These are phyloP conservation scores for Aplysina aerophoba DNA, from an alignment of 37 sponge, comb jelly and placozoan genomes.

Conservation along the genomic window DNA sequence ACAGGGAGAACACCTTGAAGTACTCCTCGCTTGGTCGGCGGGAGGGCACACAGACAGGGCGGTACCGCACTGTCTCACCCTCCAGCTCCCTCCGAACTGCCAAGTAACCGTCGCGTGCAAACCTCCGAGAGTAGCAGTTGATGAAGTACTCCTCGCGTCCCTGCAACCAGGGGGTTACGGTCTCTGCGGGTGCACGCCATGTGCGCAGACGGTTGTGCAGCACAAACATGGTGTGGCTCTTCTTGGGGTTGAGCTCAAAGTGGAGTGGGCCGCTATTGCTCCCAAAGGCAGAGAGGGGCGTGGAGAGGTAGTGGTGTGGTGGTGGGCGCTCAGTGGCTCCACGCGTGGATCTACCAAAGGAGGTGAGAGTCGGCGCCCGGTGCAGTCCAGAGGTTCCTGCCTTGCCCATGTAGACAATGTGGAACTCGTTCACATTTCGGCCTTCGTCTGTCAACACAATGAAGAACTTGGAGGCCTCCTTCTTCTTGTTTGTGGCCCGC, in stretches of 20 bases:
- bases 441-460: slow-evolving; percentile 42
- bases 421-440: slow-evolving; percentile 48
- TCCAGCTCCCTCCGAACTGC: slow-evolving; percentile 16
- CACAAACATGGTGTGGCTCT: background rate
- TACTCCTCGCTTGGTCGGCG: background rate
- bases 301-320: slow-evolving; percentile 31
- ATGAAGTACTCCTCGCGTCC: slow-evolving; percentile 47
- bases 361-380: background rate
- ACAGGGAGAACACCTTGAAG: slow-evolving; percentile 41
- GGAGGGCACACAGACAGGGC: slow-evolving; percentile 41
- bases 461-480: slow-evolving; percentile 50
- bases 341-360: background rate
- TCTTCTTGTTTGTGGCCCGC: slow-evolving; percentile 30
- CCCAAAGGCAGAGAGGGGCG: slow-evolving; percentile 32
- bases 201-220: slow-evolving; percentile 26
- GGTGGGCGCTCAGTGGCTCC: background rate
- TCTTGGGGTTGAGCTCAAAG: background rate
- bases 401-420: slow-evolving; percentile 29
- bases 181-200: background rate
- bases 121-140: slow-evolving; percentile 40
- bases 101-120: slow-evolving; percentile 43
- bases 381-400: background rate
- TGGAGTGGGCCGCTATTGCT: slow-evolving; percentile 44
- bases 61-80: background rate
- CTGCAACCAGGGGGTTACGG: slow-evolving; percentile 21